Conservation (phyloP, 1,140 invertebrate species). For the Bombus picipes region DNA sequence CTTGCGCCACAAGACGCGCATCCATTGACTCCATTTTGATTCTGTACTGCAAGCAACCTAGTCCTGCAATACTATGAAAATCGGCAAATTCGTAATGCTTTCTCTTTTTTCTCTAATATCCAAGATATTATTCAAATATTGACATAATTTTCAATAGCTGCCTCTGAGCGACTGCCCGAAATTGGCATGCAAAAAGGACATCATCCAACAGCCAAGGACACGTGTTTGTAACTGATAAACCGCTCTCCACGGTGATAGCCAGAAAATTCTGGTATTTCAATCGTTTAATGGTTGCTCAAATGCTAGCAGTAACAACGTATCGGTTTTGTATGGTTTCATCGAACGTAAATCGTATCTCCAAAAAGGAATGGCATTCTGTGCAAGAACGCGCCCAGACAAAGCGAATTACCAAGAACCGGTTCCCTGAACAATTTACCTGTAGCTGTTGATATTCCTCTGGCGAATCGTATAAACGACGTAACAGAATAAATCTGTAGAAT, state of each 20-base stretch:
- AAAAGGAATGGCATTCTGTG: conserved; percentile 48
- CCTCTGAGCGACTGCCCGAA: conserved; percentile 40
- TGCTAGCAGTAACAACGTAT: conserved; percentile 27
- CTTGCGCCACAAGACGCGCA: conserved; percentile 87
- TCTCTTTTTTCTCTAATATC: conserved; percentile 9
- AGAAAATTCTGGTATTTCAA: conserved; percentile 46
- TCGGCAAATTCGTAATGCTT: conserved; percentile 65
- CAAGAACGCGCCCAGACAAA: conserved; percentile 47
- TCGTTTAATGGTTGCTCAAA: conserved; percentile 18
- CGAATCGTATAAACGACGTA: conserved; percentile 31
- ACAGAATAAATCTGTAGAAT: conserved; percentile 43
- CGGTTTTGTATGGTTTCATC: conserved; percentile 9
- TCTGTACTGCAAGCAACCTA: conserved; percentile 69
- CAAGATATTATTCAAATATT: conserved; percentile 33
- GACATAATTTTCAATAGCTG: conserved; percentile 28
- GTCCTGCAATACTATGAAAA: conserved; percentile 78
- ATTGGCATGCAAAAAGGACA: conserved; percentile 48
- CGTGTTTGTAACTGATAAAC: conserved; percentile 41
- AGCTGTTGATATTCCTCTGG: conserved; percentile 37
- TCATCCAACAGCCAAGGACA: conserved; percentile 53
- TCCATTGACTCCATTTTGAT: conserved; percentile 83
- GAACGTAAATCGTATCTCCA: conserved; percentile 27
- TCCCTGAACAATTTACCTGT: conserved; percentile 53
- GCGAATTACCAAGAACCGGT: conserved; percentile 50
- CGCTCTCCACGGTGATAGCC: conserved; percentile 42